phyloP scores from a whole-genome alignment of 1,140 invertebrate species.

The Varroa destructor region DNA sequence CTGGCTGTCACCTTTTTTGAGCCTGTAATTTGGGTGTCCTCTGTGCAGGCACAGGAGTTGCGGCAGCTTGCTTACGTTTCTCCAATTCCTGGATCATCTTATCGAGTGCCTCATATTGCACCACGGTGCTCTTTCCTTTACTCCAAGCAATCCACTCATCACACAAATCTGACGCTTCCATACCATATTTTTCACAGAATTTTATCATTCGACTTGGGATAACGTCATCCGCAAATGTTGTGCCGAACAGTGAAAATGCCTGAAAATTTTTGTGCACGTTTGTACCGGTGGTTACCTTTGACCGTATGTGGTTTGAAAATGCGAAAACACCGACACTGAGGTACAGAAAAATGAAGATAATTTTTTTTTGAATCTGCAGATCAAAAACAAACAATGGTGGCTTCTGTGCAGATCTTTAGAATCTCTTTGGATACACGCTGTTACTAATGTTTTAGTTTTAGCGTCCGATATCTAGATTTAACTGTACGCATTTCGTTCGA shows the following conservation, averaged over 20 bases:
- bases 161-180: constrained; percentile 5
- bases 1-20: constrained; percentile 10
- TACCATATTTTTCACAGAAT: constrained; percentile 9
- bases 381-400: too few relatives aligned
- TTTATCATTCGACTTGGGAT: background rate
- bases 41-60: background rate
- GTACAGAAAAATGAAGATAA: too few relatives aligned
- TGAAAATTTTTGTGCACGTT: background rate
- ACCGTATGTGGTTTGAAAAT: too few relatives aligned
- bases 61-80: constrained; percentile 7
- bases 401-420: too few relatives aligned
- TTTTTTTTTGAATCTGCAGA: too few relatives aligned
- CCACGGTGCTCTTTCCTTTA: background rate
- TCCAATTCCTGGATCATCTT: constrained; percentile 15
- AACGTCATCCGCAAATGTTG: constrained; percentile 1
- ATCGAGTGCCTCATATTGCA: background rate
- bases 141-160: constrained; percentile 13
- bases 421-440: too few relatives aligned
- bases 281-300: background rate
- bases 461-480: too few relatives aligned
- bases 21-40: background rate
- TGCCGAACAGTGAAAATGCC: constrained; percentile 2
- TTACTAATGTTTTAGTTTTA: too few relatives aligned
- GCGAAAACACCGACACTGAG: too few relatives aligned
- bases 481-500: too few relatives aligned